Evolutionary conservation across 2,888 invertebrate genomes (phyloP).

Genomic region (Xestobium rufovillosum): DNA sequence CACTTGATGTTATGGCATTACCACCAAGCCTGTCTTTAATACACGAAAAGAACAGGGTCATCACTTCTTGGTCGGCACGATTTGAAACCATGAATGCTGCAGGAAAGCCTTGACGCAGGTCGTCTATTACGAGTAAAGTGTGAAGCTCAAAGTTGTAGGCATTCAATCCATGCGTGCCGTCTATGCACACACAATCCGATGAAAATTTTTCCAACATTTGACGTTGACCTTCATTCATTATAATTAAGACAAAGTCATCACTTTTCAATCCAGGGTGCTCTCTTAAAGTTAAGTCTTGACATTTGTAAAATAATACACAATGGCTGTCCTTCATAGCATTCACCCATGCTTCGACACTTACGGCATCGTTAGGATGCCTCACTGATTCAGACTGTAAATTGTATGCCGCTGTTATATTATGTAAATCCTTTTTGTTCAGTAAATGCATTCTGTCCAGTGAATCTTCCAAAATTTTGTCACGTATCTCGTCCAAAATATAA

Average conservation of each 20-base stretch:
- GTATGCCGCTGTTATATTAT: slow-evolving; percentile 18
- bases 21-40: slow-evolving; percentile 6
- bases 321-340: slow-evolving; percentile 15
- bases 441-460: slow-evolving; percentile 15
- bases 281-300: slow-evolving; percentile 10
- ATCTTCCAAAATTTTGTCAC: slow-evolving; percentile 14
- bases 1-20: slow-evolving; percentile 9
- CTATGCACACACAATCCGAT: slow-evolving; percentile 26
- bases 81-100: slow-evolving; percentile 18
- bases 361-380: slow-evolving; percentile 17
- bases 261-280: slow-evolving; percentile 16
- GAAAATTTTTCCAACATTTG: slow-evolving; percentile 24
- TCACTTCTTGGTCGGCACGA: slow-evolving; percentile 3
- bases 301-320: slow-evolving; percentile 20
- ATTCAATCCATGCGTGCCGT: slow-evolving; percentile 24
- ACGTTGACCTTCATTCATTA: slow-evolving; percentile 24
- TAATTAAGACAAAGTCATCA: slow-evolving; percentile 24
- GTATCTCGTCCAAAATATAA: slow-evolving; percentile 10
- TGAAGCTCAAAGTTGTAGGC: slow-evolving; percentile 23
- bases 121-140: slow-evolving; percentile 23
- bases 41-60: not conserved
- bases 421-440: too few relatives aligned
- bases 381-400: slow-evolving; percentile 14
- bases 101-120: slow-evolving; percentile 24
- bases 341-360: slow-evolving; percentile 22